These are phyloP conservation scores for Climacteris rufus DNA, from an alignment of 2,113 vertebrate species.

Conservation along the genomic window DNA sequence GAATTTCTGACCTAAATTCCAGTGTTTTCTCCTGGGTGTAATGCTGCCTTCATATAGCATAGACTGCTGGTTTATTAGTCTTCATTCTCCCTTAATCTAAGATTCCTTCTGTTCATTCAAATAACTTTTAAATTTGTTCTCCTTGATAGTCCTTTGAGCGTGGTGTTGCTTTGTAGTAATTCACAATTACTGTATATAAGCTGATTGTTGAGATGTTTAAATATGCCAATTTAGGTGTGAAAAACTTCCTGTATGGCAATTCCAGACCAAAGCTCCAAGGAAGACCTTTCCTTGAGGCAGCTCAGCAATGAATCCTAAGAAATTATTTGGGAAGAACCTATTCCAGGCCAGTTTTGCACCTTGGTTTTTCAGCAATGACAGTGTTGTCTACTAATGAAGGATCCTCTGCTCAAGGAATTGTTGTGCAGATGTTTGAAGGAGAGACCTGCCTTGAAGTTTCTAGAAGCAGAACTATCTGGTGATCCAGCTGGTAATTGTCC, in stretches of 20 bases:
- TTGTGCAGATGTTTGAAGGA: not conserved
- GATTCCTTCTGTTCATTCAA: not conserved
- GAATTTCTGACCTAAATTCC: constrained; percentile 51
- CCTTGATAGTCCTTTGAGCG: not conserved
- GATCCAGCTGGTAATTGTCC: not conserved
- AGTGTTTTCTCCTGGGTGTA: not conserved
- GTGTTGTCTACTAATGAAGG: accelerated
- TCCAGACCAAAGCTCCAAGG: not conserved
- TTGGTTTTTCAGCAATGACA: not conserved
- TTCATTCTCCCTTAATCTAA: not conserved
- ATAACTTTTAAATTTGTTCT: not conserved
- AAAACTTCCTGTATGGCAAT: not conserved
- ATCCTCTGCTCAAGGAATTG: not conserved
- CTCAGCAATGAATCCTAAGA: not conserved
- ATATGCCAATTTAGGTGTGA: not conserved
- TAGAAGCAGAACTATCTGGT: not conserved
- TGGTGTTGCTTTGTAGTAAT: not conserved
- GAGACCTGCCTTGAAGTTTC: not conserved
- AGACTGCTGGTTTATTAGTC: not conserved
- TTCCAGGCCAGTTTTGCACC: not conserved
- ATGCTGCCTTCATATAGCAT: not conserved
- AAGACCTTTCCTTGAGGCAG: not conserved
- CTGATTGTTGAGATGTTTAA: not conserved
- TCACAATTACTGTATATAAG: not conserved
- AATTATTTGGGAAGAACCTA: not conserved